phyloP scores from a whole-genome alignment of 2,113 vertebrate genomes.

The Rallus limicola region DNA sequence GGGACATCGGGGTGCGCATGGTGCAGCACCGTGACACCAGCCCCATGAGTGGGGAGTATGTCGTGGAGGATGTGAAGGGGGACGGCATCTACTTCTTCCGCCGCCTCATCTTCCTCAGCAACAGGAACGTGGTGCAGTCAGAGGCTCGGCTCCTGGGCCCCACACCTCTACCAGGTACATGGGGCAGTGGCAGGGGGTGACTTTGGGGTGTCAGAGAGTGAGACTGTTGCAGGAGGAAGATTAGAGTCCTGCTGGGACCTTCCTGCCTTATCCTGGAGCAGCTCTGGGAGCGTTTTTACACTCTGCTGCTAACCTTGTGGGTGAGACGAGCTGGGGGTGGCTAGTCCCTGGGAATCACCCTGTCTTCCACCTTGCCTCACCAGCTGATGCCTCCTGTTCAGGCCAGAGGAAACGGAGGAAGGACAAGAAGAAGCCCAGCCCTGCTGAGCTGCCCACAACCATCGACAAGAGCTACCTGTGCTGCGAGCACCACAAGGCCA shows the following conservation, averaged over 20 bases:
- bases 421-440: constrained; percentile 78
- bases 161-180: constrained; percentile 51
- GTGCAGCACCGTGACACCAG: constrained; percentile 82
- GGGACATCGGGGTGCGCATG: constrained; percentile 89
- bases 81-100: constrained; percentile 85
- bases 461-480: constrained; percentile 92
- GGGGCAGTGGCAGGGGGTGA: neutral
- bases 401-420: constrained; percentile 88
- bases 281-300: neutral
- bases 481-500: constrained; percentile 93
- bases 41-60: constrained; percentile 87
- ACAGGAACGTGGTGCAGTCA: constrained; percentile 90
- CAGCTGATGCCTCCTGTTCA: neutral
- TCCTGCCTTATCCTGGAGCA: neutral
- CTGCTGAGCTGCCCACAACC: neutral
- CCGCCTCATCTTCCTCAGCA: constrained; percentile 90
- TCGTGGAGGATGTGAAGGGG: constrained; percentile 92
- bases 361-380: neutral
- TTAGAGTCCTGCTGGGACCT: neutral
- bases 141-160: constrained; percentile 83
- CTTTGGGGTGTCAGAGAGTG: neutral
- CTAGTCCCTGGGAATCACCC: neutral
- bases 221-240: neutral
- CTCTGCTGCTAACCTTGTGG: neutral
- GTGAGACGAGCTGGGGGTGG: neutral